Conservation (phyloP, 1,140 invertebrate genomes). For the Drosophila dunni region DNA sequence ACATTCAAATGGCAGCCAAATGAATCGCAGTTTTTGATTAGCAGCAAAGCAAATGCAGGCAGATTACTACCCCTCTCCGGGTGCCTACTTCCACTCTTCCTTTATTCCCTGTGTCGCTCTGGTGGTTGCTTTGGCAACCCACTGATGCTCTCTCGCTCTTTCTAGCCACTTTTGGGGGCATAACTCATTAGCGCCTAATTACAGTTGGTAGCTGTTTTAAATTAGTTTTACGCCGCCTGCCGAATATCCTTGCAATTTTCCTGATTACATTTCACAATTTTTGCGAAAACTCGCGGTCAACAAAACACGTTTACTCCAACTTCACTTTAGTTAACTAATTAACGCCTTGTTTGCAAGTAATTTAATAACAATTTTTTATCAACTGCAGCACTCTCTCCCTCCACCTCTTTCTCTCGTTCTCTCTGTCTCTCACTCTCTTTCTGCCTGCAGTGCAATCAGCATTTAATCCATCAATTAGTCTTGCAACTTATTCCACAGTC, state of each 20-base stretch:
- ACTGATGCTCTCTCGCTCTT: neutral
- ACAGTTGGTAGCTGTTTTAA: conserved; percentile 57
- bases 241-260: conserved; percentile 39
- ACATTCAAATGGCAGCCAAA: conserved; percentile 36
- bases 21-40: conserved; percentile 81
- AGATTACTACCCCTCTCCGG: neutral
- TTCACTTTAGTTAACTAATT: conserved; percentile 23
- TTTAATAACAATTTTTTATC: neutral
- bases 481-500: conserved; percentile 21
- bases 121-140: conserved; percentile 54
- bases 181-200: conserved; percentile 69
- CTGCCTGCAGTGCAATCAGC: neutral
- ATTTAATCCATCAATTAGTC: conserved; percentile 40
- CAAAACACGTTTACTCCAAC: conserved; percentile 10
- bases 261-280: conserved; percentile 47
- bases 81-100: neutral
- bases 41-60: conserved; percentile 46
- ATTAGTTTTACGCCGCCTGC: conserved; percentile 48
- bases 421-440: neutral
- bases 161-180: conserved; percentile 34
- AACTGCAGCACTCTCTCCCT: neutral
- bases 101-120: neutral
- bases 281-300: conserved; percentile 7
- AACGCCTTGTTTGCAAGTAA: neutral
- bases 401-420: neutral